Evolutionary conservation across 2,888 invertebrate species (phyloP).

Genomic region (Andrena chrysosceles): DNA sequence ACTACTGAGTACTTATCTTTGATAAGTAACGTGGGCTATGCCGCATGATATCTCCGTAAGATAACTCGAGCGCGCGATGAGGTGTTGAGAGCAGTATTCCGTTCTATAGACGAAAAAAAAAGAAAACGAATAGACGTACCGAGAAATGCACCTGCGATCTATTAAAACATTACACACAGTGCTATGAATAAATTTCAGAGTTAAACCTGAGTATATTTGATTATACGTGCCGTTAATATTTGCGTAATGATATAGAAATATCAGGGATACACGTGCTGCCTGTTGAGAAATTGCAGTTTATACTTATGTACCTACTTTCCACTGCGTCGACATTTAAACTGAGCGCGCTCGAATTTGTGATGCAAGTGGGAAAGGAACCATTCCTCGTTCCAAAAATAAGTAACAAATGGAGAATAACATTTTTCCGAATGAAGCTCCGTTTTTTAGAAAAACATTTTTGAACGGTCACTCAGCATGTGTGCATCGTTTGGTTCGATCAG

Average conservation of each 20-base stretch:
- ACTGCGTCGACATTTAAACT: too few relatives aligned
- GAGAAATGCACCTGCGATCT: constrained; percentile 25
- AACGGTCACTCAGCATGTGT: too few relatives aligned
- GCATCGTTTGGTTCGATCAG: too few relatives aligned
- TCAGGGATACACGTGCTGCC: too few relatives aligned
- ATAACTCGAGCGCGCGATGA: constrained; percentile 68
- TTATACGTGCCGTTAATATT: not conserved
- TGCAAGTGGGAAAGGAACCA: too few relatives aligned
- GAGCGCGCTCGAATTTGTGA: too few relatives aligned
- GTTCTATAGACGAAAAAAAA: constrained; percentile 30
- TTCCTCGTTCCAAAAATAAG: too few relatives aligned
- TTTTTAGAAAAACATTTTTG: too few relatives aligned
- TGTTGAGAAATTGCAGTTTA: too few relatives aligned
- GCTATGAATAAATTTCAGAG: not conserved
- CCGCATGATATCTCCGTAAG: constrained; percentile 74
- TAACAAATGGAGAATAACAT: too few relatives aligned
- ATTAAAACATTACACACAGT: not conserved
- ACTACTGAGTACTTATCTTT: constrained; percentile 81
- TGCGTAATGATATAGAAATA: not conserved
- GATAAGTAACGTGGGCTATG: constrained; percentile 77
- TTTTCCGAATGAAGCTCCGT: too few relatives aligned
- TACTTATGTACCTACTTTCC: too few relatives aligned
- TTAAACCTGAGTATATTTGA: not conserved
- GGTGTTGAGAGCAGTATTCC: constrained; percentile 56
- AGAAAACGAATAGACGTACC: not conserved